Evolutionary conservation across 2,113 vertebrate genomes (phyloP), one percentile per base, ranked within the genome.

Genomic region (Chamaetylas fuelleborni): DNA sequence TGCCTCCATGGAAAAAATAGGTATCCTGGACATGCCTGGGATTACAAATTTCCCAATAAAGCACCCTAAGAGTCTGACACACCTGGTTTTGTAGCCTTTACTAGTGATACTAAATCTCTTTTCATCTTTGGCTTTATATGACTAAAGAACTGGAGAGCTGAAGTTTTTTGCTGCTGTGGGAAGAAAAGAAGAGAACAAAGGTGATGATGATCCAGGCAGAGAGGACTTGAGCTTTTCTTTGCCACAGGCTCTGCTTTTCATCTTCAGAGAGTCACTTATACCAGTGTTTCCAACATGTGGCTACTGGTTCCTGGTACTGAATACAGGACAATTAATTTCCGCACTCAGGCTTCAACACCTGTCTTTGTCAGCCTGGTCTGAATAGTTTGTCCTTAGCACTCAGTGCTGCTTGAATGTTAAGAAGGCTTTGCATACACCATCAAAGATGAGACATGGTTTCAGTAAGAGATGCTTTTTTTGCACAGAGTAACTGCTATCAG

Each of bases 241-340:
- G 86, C 51, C 57, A 62, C 23, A 61, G 92, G 65, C 38, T 89
- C 28, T 81, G 31, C 57, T 93, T 88, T 94, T 91, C 65, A 72
- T 67, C 61, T 91, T 85, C 61, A 91, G 58, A 78, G 36, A 83
- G 67, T 71, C 60, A 77, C 70, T 84, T 62, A 29, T 23, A 48
- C 19, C 64, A 71, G 31, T 29, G 22, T 88, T 92, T 95, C 88
- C 67, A 78, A 60, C 76, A 73, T 26, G 65, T 43, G 36, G 19
- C 51, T 58, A 19, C 67, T 38, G 19, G 18, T 40, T 94, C 56
- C 70, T 62, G 14, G 17, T 60, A 71, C 19, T 5, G 14, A 77
- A 74, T 56, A n/a, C 38, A 73, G 22, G 71, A 73, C 51, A 47
- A 73, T 20, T 60, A 9, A 53, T 51, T 78, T 88, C 38, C 12